Evolutionary conservation across 1,140 invertebrate genomes (phyloP).

Genomic region (Apis mellifera): Amel_HAv3.1 CM009942.2:9213001-9213500

Average conservation of each 20-base stretch:
- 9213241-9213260: constrained; percentile 39
- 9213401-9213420: not conserved
- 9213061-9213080: too few species aligned
- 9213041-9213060: too few species aligned
- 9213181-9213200: not conserved
- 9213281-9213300: constrained; percentile 51
- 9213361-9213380: not conserved
- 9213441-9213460: not conserved
- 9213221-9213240: constrained; percentile 20
- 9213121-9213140: not conserved
- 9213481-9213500: not conserved
- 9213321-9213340: not conserved
- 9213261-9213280: constrained; percentile 65
- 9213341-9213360: not conserved
- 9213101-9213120: too few species aligned
- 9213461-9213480: not conserved
- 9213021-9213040: too few species aligned
- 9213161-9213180: not conserved
- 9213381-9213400: constrained; percentile 7
- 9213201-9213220: not conserved
- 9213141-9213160: not conserved
- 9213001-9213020: too few species aligned
- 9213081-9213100: too few species aligned
- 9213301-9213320: constrained; percentile 59
- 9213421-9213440: not conserved